Base-by-base conservation (phyloP, 2,113 vertebrate species). In the Grammomys dolichurus region DNA sequence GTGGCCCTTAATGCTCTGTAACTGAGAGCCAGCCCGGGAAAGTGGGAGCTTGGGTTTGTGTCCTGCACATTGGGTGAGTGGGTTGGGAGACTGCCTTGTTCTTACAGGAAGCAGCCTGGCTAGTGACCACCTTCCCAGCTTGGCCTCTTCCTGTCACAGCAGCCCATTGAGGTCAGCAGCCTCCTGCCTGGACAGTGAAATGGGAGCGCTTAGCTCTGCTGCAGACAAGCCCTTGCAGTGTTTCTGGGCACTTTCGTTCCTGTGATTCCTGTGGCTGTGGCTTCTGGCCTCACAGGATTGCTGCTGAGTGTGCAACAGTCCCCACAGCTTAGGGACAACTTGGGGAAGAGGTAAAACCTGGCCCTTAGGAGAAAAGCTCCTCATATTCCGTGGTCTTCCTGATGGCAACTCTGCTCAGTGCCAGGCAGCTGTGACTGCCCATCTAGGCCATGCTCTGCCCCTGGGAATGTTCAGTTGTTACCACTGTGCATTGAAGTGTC, bases 201-300 rank as follows among this genome's bases (percentile, higher is more conserved):
- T 20, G 63, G 87, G 86, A 90, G 89, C n/a, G 67, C 88, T 70
- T 6, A 28, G 48, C 69, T 70, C 73, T 65, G 82, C 48, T 89
- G 1, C 58, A 81, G 56, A 9, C 26, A n/a, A 48, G 75, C 81
- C 85, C 88, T 33, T 78, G 0, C 12, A 33, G 72, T 2, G 0
- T 40, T 58, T 16, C 2, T 43, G 93, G 80, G 75, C 43, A 26
- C 58, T 48, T 16, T 82, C 78, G 54, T 94, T 93, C 95, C 88
- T 94, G 78, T 4, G 63, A 94, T 97, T 91, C 91, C 87, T 87
- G 93, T 56, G 96, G 94, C 78, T 22, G 4, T 46, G 77, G 75
- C 84, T 92, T 78, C 73, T 89, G 84, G 95, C 90, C 65, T 78
- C 43, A 26, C 65, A 60, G 80, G 58, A 22, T 56, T 5, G 48